These are phyloP conservation scores for Sesamia nonagrioides DNA, from an alignment of 1,140 invertebrate species.

Conservation along the genomic window DNA sequence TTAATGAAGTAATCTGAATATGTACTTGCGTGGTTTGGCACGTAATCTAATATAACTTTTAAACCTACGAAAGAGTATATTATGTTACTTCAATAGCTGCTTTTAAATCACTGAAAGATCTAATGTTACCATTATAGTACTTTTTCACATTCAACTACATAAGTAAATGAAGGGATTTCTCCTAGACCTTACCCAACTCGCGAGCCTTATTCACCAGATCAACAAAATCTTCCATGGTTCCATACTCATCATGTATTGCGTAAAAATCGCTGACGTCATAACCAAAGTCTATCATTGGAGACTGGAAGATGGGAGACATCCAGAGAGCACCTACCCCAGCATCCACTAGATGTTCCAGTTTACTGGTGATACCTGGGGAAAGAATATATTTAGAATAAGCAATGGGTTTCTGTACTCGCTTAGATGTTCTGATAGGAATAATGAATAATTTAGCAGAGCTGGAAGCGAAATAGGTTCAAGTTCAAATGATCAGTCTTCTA, in stretches of 20 bases:
- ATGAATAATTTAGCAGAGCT: no score
- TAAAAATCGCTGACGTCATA: conserved; percentile 92
- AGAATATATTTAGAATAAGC: neutral
- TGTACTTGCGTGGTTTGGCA: conserved; percentile 92
- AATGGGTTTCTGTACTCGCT: no score
- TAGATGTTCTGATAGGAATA: no score
- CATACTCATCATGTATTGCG: conserved; percentile 90
- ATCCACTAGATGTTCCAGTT: conserved; percentile 61
- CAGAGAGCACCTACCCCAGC: conserved; percentile 88
- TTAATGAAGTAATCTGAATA: conserved; percentile 90
- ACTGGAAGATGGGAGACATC: conserved; percentile 90
- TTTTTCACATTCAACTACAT: no score
- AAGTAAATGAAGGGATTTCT: neutral
- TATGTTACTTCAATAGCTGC: neutral
- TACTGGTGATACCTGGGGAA: conserved; percentile 52
- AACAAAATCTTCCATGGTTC: conserved; percentile 91
- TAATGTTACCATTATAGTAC: no score
- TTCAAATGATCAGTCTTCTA: no score
- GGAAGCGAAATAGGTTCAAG: no score
- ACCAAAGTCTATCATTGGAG: conserved; percentile 90
- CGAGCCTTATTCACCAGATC: conserved; percentile 88
- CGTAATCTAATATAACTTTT: conserved; percentile 89
- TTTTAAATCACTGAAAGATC: no score
- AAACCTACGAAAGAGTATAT: conserved; percentile 23
- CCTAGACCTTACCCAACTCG: conserved; percentile 67